A percentile compares a stretch with the other conserved stretches of the same genome.
Conservation (phyloP, 2,797 vertebrate species). For the Bradypodion pumilum region DNA sequence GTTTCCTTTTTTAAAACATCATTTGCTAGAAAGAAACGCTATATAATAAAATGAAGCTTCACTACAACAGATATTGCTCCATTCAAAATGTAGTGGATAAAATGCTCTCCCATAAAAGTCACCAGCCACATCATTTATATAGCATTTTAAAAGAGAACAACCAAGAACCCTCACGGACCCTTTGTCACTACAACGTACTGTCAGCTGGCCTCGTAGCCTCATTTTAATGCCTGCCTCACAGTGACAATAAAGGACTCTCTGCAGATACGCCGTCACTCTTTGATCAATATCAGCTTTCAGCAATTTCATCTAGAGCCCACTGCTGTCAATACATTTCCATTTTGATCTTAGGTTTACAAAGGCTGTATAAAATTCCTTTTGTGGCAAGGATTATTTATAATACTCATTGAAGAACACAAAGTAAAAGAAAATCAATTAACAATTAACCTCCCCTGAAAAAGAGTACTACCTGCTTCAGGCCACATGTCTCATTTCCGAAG, state of each 20-base stretch:
- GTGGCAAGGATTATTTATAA: conserved; percentile 19
- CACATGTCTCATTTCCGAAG: not conserved
- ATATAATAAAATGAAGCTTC: not conserved
- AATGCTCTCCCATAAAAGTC: not conserved
- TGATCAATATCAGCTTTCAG: conserved; percentile 14
- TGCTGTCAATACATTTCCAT: conserved; percentile 17
- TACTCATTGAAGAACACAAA: not conserved
- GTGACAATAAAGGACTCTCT: conserved; percentile 1
- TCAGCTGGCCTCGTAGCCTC: not conserved
- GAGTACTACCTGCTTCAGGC: not conserved
- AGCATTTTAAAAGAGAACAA: not conserved
- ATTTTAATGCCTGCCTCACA: not conserved
- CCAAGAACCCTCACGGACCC: not conserved
- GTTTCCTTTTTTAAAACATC: not conserved
- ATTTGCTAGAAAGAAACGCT: not conserved
- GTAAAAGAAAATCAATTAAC: conserved; percentile 18
- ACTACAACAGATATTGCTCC: too few relatives aligned
- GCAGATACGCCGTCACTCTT: conserved; percentile 6
- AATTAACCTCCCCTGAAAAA: not conserved
- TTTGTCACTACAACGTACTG: not conserved
- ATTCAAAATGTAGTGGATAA: not conserved
- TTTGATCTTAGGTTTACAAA: conserved; percentile 11
- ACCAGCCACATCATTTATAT: not conserved
- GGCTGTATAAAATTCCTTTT: not conserved
- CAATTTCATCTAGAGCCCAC: conserved; percentile 4